Percentiles rank a stretch among this genome's conserved stretches.
phyloP scores from a whole-genome alignment of 2,797 vertebrate genomes.

The Podargus strigoides region DNA sequence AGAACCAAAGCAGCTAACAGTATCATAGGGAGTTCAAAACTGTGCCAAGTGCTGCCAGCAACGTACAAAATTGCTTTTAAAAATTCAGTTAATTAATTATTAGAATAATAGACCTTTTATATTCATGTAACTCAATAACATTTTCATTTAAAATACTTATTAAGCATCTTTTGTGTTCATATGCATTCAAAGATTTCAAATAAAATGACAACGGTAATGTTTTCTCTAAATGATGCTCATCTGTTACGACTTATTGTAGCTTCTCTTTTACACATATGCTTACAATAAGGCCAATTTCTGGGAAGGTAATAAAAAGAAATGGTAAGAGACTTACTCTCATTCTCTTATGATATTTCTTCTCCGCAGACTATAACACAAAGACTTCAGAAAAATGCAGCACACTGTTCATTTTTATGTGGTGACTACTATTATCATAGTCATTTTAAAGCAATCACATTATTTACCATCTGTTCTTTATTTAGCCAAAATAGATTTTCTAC shows the following conservation, averaged over 20 bases:
- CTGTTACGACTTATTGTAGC: not conserved
- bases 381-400: constrained; percentile 39
- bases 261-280: constrained; percentile 15
- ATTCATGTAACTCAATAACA: constrained; percentile 16
- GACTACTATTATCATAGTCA: constrained; percentile 28
- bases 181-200: constrained; percentile 25
- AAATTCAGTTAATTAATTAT: not conserved
- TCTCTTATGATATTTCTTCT: constrained; percentile 16
- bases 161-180: constrained; percentile 39
- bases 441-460: constrained; percentile 66
- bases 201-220: not conserved
- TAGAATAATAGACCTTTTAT: constrained; percentile 36
- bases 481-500: constrained; percentile 69
- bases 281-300: not conserved
- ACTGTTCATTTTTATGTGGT: constrained; percentile 48
- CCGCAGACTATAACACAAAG: not conserved
- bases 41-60: not conserved
- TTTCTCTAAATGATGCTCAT: constrained; percentile 5
- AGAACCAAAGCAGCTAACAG: not conserved
- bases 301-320: constrained; percentile 48
- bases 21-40: not conserved
- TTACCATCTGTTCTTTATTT: constrained; percentile 72
- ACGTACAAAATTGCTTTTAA: not conserved
- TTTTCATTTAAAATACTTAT: constrained; percentile 56
- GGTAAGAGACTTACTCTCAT: not conserved